Base-by-base conservation (phyloP, 2,888 invertebrate genomes). In the Meliscaeva auricollis region DNA sequence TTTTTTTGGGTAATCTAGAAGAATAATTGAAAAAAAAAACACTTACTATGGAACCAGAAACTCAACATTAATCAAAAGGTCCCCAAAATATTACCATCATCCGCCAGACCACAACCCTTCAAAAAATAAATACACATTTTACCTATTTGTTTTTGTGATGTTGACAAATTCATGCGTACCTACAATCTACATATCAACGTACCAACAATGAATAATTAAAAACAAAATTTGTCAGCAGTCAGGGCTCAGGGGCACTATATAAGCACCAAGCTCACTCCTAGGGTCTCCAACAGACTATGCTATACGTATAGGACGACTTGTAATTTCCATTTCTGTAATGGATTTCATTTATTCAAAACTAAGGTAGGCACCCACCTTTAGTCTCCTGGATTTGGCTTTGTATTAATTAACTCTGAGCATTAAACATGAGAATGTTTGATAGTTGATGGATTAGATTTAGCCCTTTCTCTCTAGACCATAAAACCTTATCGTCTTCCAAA, bases 101-200 rank as follows among this genome's bases (percentile, higher is more conserved):
- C 26, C 26, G 26, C 26, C 26, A 3, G 2, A 4, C 26, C 4
- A 26, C 26, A 3, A 26, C 26, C 26, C 26, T 26, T 3, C 1
- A 3, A 13, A 35, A 38, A 58, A 38, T 7, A 38, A 58, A n/a
- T 35, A 17, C 13, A 38, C 26, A 26, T 26, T 26, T 26, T 26
- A 22, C 6, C 7, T 68, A n/a, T 74, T 69, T 76, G 22, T 54
- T 70, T 66, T 58, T 41, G 52, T 22, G 38, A 68, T 77, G 72
- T 77, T 72, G 70, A 82, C 72, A 58, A 77, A 77, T 77, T 58
- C 50, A 22, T 72, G 44, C 17, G 54, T 44, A n/a, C n/a, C n/a
- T n/a, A n/a, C n/a, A n/a, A n/a, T n/a, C n/a, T n/a, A n/a, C n/a
- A n/a, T n/a, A n/a, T 48, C 54, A 54, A 4, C 15, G 13, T 68